phyloP scores from a whole-genome alignment of 2,797 vertebrate genomes.

The Mormyrus proboscirostris region DNA sequence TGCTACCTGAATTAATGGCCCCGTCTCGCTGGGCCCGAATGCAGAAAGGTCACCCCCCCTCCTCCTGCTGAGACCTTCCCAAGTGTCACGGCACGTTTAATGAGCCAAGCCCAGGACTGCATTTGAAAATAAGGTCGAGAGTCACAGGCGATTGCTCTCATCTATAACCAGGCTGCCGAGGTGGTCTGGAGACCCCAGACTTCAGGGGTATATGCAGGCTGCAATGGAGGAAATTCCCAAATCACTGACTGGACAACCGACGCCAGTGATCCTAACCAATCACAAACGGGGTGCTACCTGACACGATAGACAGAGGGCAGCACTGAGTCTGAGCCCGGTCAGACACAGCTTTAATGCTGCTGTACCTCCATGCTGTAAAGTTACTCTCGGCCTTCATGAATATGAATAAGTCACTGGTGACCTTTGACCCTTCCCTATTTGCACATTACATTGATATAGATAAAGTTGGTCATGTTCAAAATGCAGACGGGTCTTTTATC shows the following conservation, averaged over 20 bases:
- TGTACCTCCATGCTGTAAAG: neutral
- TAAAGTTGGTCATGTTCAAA: neutral
- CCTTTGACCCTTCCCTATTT: neutral
- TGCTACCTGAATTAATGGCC: neutral
- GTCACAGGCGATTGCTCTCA: neutral
- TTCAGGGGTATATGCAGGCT: neutral
- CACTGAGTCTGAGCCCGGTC: neutral
- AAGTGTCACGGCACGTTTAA: neutral
- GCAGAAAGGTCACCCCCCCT: neutral
- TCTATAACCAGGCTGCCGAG: neutral
- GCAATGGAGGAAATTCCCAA: neutral
- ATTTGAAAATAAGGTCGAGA: neutral
- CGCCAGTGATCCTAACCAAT: constrained; percentile 53
- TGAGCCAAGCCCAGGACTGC: neutral
- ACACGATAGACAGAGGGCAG: constrained; percentile 36
- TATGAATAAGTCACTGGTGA: neutral
- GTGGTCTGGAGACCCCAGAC: neutral
- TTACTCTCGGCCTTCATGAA: neutral
- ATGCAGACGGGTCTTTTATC: neutral
- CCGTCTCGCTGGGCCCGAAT: neutral
- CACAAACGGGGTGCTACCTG: constrained; percentile 52
- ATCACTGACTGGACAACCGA: neutral
- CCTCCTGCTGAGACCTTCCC: neutral
- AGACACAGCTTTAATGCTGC: neutral
- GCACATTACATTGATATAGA: neutral